Conservation (phyloP, 2,797 vertebrate genomes). For the Microtus agrestis region DNA sequence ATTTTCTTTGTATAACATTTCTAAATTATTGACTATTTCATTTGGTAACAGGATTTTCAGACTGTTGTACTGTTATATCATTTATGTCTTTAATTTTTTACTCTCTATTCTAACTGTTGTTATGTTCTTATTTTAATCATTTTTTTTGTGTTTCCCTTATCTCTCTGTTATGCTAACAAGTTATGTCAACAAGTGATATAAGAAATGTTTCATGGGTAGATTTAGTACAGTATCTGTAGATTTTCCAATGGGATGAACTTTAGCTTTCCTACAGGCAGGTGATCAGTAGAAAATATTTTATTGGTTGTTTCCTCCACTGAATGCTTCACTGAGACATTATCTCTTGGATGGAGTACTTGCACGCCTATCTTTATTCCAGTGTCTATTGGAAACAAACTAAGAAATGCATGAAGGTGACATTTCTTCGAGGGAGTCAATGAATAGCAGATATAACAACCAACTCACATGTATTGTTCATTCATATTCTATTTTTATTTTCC, state of each 20-base stretch:
- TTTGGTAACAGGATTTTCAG: background rate
- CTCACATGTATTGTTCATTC: background rate
- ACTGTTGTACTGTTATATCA: background rate
- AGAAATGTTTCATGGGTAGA: background rate
- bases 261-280: background rate
- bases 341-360: background rate
- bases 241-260: background rate
- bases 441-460: background rate
- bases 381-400: background rate
- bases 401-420: background rate
- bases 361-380: background rate
- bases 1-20: slow-evolving; percentile 18
- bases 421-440: background rate
- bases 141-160: background rate
- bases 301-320: background rate
- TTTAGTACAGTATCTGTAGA: background rate
- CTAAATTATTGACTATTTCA: background rate
- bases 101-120: background rate
- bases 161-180: background rate
- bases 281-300: background rate
- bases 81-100: background rate
- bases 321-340: background rate
- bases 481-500: background rate
- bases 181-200: background rate
- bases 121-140: background rate